A percentile compares a stretch with the other conserved stretches of the same genome.
phyloP scores from a whole-genome alignment of 2,888 invertebrate species.

The Myopa tessellatipennis region DNA sequence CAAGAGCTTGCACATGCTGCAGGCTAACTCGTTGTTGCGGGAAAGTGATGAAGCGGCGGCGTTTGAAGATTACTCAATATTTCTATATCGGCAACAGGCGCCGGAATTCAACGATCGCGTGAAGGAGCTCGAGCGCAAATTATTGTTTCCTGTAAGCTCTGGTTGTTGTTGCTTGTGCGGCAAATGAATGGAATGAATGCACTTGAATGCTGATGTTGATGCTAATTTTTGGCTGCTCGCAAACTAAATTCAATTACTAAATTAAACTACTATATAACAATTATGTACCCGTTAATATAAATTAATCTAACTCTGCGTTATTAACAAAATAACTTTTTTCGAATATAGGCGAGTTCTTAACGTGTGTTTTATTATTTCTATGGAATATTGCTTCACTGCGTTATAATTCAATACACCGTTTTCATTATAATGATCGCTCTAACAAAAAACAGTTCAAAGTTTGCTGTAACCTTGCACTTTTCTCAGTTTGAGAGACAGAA shows the following conservation, averaged over 20 bases:
- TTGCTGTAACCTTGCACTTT: no score
- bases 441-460: no score
- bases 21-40: slow-evolving; percentile 76
- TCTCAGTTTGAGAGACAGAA: no score
- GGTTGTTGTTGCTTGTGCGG: slow-evolving; percentile 29
- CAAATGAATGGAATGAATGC: slow-evolving; percentile 11
- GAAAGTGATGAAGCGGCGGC: slow-evolving; percentile 71
- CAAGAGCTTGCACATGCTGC: slow-evolving; percentile 87
- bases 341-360: no score
- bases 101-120: slow-evolving; percentile 87
- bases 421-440: no score
- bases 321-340: slow-evolving; percentile 12
- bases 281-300: no score
- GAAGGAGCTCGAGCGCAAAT: slow-evolving; percentile 81
- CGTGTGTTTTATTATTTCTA: no score
- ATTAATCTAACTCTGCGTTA: background rate
- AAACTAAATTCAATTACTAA: slow-evolving; percentile 23
- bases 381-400: no score
- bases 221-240: slow-evolving; percentile 33
- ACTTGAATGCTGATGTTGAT: slow-evolving; percentile 3
- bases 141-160: slow-evolving; percentile 78
- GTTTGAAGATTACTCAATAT: slow-evolving; percentile 86
- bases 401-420: no score
- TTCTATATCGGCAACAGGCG: slow-evolving; percentile 86
- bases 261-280: background rate